phyloP scores from a whole-genome alignment of 37 sponge, comb jelly and placozoan species.

The Halichondria panicea region DNA sequence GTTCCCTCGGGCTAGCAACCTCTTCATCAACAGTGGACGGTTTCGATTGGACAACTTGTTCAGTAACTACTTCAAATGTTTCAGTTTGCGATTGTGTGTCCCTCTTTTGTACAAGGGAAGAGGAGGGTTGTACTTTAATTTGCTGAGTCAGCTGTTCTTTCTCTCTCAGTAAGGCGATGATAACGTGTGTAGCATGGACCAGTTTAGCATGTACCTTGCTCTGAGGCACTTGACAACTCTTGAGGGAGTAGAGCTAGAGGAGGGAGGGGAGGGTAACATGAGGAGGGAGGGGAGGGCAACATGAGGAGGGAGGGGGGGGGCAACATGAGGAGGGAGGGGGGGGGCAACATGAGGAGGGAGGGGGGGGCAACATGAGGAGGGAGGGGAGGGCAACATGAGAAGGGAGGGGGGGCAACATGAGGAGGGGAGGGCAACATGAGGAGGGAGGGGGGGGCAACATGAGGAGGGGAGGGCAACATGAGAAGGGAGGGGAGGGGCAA shows the following conservation, averaged over 20 bases:
- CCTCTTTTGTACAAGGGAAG: constrained; percentile 1
- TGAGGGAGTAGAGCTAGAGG: constrained; percentile 26
- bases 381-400: too few species aligned
- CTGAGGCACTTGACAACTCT: constrained; percentile 34
- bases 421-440: too few species aligned
- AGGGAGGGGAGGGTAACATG: neutral
- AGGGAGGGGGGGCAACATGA: too few species aligned
- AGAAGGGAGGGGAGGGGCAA: too few species aligned
- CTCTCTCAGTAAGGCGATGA: constrained; percentile 46
- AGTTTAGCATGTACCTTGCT: constrained; percentile 50
- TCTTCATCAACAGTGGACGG: too few species aligned
- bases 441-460: too few species aligned
- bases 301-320: neutral
- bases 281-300: too few species aligned
- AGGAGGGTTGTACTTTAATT: neutral
- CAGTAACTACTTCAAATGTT: too few species aligned
- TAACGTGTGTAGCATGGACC: constrained; percentile 64
- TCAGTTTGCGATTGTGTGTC: neutral
- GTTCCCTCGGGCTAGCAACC: too few species aligned
- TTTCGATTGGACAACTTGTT: too few species aligned
- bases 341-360: neutral
- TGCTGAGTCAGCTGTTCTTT: constrained; percentile 18
- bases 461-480: too few species aligned
- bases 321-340: neutral
- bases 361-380: neutral